These are phyloP conservation scores for Endomychus coccineus DNA, from an alignment of 2,888 invertebrate genomes.

Conservation along the genomic window DNA sequence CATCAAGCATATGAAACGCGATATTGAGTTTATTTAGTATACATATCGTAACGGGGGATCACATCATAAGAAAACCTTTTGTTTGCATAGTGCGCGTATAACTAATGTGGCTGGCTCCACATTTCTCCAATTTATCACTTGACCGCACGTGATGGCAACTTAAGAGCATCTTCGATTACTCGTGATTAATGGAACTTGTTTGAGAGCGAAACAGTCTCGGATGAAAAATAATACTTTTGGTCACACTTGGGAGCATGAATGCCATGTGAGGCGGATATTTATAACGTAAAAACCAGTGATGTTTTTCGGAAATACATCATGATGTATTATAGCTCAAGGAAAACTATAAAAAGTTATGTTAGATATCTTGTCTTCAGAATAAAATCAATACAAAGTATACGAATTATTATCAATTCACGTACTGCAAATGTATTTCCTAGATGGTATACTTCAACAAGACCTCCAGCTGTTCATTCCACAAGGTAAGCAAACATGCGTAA, in stretches of 20 bases:
- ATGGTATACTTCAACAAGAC: too few relatives aligned
- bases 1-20: slow-evolving; percentile 14
- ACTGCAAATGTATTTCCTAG: too few relatives aligned
- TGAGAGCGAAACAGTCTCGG: slow-evolving; percentile 24
- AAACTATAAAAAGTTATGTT: too few relatives aligned
- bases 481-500: too few relatives aligned
- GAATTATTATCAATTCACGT: too few relatives aligned
- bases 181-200: slow-evolving; percentile 31
- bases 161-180: slow-evolving; percentile 29
- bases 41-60: neutral
- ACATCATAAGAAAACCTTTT: neutral
- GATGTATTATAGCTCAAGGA: too few relatives aligned
- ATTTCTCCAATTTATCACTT: slow-evolving; percentile 34
- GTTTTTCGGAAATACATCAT: too few relatives aligned
- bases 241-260: slow-evolving; percentile 22
- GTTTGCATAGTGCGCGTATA: slow-evolving; percentile 1
- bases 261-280: too few relatives aligned
- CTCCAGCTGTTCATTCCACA: too few relatives aligned
- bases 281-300: too few relatives aligned
- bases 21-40: slow-evolving; percentile 8
- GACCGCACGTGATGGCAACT: slow-evolving; percentile 30
- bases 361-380: too few relatives aligned
- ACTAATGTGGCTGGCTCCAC: slow-evolving; percentile 2
- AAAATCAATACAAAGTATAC: too few relatives aligned
- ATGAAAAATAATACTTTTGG: slow-evolving; percentile 30